Conservation (phyloP, 2,113 vertebrate species). For the Tyrannus savana region DNA sequence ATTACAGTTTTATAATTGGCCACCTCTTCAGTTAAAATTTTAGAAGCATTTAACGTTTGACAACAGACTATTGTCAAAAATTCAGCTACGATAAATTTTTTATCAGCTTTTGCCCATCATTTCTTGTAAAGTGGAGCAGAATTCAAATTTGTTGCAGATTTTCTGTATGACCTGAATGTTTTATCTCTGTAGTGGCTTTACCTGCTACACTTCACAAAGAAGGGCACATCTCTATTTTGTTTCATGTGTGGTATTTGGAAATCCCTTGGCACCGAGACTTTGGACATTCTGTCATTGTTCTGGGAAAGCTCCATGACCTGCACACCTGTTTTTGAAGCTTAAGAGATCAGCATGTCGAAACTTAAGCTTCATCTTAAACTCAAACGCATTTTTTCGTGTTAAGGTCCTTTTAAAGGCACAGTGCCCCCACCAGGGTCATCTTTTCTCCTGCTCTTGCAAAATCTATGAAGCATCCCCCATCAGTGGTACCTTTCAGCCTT, state of each 20-base stretch:
- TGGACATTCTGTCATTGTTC: not conserved
- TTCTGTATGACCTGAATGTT: not conserved
- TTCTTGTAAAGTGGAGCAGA: accelerated
- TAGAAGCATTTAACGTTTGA: not conserved
- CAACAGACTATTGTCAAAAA: not conserved
- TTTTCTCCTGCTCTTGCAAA: not conserved
- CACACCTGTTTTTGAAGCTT: not conserved
- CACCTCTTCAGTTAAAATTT: not conserved
- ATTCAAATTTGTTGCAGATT: not conserved
- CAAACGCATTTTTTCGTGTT: not conserved
- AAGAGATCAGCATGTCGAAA: not conserved
- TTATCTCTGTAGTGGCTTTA: not conserved
- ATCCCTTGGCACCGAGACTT: not conserved
- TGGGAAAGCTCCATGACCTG: not conserved
- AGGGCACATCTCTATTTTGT: not conserved
- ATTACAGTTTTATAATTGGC: not conserved
- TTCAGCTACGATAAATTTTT: not conserved
- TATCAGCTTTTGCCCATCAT: not conserved
- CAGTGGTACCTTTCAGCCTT: not conserved
- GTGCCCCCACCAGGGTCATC: not conserved
- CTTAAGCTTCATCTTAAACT: not conserved
- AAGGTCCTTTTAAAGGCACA: not conserved
- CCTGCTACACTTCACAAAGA: not conserved
- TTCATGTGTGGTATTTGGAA: not conserved
- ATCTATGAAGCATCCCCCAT: not conserved